A percentile compares a stretch with the other conserved stretches of the same genome.
These are phyloP conservation scores for Rhabdophis nuchalis DNA, from an alignment of 2,797 vertebrate species.

Conservation along the genomic window DNA sequence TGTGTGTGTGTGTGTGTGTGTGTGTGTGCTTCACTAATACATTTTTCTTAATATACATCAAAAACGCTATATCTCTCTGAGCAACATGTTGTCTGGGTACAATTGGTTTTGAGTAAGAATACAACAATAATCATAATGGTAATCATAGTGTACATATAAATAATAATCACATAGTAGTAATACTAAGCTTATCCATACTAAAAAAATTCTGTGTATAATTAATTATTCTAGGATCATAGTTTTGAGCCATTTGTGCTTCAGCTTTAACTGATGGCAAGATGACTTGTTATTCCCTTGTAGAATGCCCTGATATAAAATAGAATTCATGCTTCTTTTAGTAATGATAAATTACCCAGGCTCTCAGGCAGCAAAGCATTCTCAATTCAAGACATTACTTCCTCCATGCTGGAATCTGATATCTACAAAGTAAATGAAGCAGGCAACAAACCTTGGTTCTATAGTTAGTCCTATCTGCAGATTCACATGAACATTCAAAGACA, in stretches of 20 bases:
- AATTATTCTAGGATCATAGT: not conserved
- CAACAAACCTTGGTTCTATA: not conserved
- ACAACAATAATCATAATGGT: no score
- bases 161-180: no score
- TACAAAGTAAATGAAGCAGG: not conserved
- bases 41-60: no score
- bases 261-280: not conserved
- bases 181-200: no score
- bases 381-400: not conserved
- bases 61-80: no score
- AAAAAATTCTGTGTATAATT: no score
- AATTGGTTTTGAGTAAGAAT: no score
- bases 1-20: no score
- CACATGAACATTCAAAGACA: not conserved
- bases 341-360: not conserved
- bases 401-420: not conserved
- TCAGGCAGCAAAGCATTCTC: not conserved
- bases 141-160: no score
- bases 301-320: not conserved
- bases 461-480: not conserved
- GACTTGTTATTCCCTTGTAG: not conserved
- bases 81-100: no score
- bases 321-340: not conserved
- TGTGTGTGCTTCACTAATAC: no score
- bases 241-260: not conserved